These are phyloP conservation scores for Cyprinodon variegatus DNA, from an alignment of 2,113 vertebrate genomes.

Conservation along the genomic window DNA sequence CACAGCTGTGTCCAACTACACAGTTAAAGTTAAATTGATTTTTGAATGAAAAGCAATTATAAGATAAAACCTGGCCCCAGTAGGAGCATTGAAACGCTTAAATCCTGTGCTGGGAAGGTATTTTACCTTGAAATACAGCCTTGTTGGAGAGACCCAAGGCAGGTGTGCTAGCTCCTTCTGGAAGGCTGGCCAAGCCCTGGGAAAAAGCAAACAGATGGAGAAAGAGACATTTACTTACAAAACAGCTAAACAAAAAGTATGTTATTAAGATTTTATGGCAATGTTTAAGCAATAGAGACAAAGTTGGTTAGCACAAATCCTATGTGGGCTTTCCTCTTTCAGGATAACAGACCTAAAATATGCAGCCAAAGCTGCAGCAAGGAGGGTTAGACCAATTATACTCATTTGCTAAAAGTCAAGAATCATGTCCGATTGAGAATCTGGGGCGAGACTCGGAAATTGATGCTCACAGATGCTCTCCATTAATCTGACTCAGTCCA, in stretches of 20 bases:
- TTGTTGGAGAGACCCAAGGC: constrained; percentile 98
- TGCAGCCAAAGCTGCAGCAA: background rate
- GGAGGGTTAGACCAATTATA: background rate
- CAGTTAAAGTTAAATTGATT: constrained; percentile 2
- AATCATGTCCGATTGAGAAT: background rate
- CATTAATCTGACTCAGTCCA: background rate
- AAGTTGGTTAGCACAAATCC: no score
- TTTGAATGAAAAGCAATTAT: constrained; percentile 29
- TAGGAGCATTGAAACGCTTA: background rate
- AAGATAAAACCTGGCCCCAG: constrained; percentile 5
- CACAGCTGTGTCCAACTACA: constrained; percentile 7
- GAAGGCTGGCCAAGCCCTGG: constrained; percentile 82
- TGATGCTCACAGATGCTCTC: background rate
- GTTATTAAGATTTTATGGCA: background rate
- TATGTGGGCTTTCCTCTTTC: no score
- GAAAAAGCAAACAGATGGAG: constrained; percentile 16
- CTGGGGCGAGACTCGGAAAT: background rate
- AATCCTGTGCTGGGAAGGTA: constrained; percentile 11
- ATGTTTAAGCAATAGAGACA: no score
- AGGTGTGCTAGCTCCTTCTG: constrained; percentile 95
- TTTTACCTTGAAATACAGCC: constrained; percentile 93
- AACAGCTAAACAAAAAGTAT: background rate
- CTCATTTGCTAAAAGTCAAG: background rate
- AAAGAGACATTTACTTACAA: constrained; percentile 1
- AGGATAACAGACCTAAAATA: background rate